Evolutionary conservation across 2,113 vertebrate genomes (phyloP), one percentile per base, ranked within the genome.

Genomic region (Neotragus pygmaeus): DNA sequence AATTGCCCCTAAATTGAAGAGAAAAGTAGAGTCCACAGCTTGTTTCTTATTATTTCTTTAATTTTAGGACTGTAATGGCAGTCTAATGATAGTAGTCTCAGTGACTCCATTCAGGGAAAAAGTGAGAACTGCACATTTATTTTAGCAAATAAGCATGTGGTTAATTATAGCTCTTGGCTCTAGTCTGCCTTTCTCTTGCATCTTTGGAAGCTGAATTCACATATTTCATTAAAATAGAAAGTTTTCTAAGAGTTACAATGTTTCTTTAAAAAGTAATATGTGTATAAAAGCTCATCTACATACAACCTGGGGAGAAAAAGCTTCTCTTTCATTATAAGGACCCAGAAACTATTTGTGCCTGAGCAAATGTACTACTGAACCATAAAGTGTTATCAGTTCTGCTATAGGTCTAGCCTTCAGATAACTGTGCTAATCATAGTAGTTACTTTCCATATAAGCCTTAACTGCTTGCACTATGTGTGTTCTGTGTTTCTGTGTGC

Each of bases 101-200:
- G 0, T 90, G 98, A 98, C 88, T 95, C 98, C 96, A 73, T 94
- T 98, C 97, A 95, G 95, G 93, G 97, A 91, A 83, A 94, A 98
- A 97, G 97, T 96, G 97, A 97, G 97, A 98, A 97, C 83, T 95
- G 82, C 97, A 97, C 98, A 78, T 93, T 99, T 98, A 97, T 98
- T 98, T 98, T 97, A 98, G 95, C 98, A 98, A 98, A 98, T 98
- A 98, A 98, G 98, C 94, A 97, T 27, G 80, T 57, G 90, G 97
- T 98, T 98, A 98, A 99, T 99, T 98, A 93, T 95, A 97, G 96
- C 94, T 98, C 94, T 98, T 98, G 97, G 98, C 97, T 98, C 96
- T 83, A 45, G 39, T 98, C 96, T 10, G 87, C 70, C 97, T 97
- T 98, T 97, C 92, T 97, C 64, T 96, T 93, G 53, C 66, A 94